Base-by-base conservation (phyloP, 2,113 vertebrate species). In the Haliaeetus leucogaster region DNA sequence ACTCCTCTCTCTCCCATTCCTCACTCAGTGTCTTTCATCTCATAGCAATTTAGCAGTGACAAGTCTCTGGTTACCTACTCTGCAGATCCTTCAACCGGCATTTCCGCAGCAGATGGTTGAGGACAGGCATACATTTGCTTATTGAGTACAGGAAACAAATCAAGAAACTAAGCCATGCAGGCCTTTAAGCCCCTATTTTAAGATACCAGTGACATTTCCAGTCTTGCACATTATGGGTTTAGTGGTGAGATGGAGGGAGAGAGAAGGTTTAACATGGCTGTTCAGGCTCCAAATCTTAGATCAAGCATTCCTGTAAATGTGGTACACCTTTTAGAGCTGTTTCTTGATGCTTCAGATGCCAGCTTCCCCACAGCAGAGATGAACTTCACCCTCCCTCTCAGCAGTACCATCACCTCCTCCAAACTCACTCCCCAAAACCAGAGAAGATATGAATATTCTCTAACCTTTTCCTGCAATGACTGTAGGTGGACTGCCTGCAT, bases 401-500 rank as follows among this genome's bases (percentile, higher is more conserved):
- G 67, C 66, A 93, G 53, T 68, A 84, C 80, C 84, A 91, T 67
- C 78, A 91, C 89, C 93, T 95, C 86, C 95, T 95, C 91, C 86
- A 89, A 95, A 84, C 45, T 81, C 76, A 59, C 52, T 79, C 61
- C 47, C 61, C 77, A 82, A 82, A 87, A 77, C 23, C 45, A 86
- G 63, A 62, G 58, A 88, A 88, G 59, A 95, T 88, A 94, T 10
- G 53, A 94, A 91, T 93, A 95, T 79, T 56, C 62, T 87, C 87
- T 91, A 94, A 85, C 85, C 91, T 95, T 95, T 94, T 89, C 85
- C 66, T 70, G 66, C 63, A 94, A 58, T 0, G 7, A 73, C 70
- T 80, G 89, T 95, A 95, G 97, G 94, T 95, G 95, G 96, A 80
- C 48, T 82, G 84, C 66, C 78, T 95, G 93, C 89, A 86, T 90